Base-by-base conservation (phyloP, 2,797 vertebrate species). In the Pachyuromys duprasi region DNA sequence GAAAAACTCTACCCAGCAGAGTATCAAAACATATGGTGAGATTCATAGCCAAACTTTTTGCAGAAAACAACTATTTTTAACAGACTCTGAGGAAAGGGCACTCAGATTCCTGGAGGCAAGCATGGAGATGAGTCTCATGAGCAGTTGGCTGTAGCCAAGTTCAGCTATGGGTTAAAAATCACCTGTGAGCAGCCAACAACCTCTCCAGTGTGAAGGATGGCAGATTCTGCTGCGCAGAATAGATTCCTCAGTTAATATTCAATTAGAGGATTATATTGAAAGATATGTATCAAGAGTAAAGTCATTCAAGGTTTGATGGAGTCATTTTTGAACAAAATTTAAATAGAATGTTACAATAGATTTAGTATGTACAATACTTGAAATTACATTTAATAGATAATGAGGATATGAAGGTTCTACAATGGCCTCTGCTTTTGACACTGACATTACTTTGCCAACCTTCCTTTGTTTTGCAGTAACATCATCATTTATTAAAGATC, bases 281-380 rank as follows among this genome's bases (percentile, higher is more conserved):
- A 95, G 72, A 84, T 49, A 81, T 8, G 65, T 94, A 91, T 93
- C 65, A 90, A 87, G 82, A 76, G n/a, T 75, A 81, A 93, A 93
- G 33, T 90, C 90, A 83, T 83, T 83, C 92, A 15, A 74, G 0
- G 69, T 84, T 79, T 39, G 36, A 89, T 67, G 4, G 55, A 9
- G 12, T 14, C 36, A 60, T 42, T 57, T 57, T 80, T 69, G n/a
- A 45, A 80, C 5, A 79, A 33, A 96, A 86, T 60, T 88, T 78
- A 82, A 95, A 28, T 49, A 91, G 79, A 89, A 78, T 74, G 70
- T 94, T n/a, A 70, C 65, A 91, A 83, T 33, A 89, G 63, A 63
- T 22, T 1, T 12, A 84, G 7, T 78, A 15, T 76, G n/a, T 65
- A 83, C 55, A 72, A 45, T 70, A 74, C n/a, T 53, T 86, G 65